Evolutionary conservation across 2,888 invertebrate species (phyloP).

Genomic region (Trachelus tabidus): DNA sequence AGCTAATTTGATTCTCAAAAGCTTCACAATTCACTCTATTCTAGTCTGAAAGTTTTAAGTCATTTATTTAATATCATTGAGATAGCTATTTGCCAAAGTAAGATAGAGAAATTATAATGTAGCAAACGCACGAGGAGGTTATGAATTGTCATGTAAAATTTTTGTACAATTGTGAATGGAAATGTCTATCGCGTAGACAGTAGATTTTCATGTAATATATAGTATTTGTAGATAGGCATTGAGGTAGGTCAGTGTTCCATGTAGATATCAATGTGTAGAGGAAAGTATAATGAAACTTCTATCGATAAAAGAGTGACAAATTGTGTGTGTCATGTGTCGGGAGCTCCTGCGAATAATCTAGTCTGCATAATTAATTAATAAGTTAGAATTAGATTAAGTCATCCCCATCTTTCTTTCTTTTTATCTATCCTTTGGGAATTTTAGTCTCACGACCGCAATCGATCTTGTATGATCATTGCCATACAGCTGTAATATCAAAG

Average conservation of each 20-base stretch:
- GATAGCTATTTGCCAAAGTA: background rate
- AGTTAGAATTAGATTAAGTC: background rate
- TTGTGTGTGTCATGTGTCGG: background rate
- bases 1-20: background rate
- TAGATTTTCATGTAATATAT: slow-evolving; percentile 30
- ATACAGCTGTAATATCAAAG: slow-evolving; percentile 56
- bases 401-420: background rate
- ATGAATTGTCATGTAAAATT: slow-evolving; percentile 17
- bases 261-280: slow-evolving; percentile 11
- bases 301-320: background rate
- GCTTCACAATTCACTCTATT: background rate
- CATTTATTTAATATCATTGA: too few relatives aligned
- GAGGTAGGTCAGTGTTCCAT: slow-evolving; percentile 19
- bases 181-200: slow-evolving; percentile 5
- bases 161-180: slow-evolving; percentile 24
- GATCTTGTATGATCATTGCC: slow-evolving; percentile 20
- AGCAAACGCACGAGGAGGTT: background rate
- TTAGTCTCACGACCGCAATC: background rate
- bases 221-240: slow-evolving; percentile 34
- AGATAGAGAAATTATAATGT: background rate
- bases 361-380: background rate
- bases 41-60: background rate
- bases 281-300: background rate
- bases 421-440: background rate
- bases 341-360: background rate